Evolutionary conservation across 2,113 vertebrate species (phyloP).

Genomic region (Perca schrenkii): DNA sequence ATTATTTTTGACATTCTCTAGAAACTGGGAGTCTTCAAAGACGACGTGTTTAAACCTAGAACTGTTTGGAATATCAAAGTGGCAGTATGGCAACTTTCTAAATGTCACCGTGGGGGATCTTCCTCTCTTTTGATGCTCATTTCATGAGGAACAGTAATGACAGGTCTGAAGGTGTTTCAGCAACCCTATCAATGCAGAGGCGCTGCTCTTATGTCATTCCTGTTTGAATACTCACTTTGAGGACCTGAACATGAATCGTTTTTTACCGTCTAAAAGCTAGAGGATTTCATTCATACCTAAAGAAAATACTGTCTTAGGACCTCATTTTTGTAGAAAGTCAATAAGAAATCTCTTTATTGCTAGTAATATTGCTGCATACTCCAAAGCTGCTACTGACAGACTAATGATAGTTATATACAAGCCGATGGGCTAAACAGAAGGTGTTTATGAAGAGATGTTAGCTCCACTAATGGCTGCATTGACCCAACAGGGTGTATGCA

Average conservation of each 20-base stretch:
- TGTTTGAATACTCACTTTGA: conserved; percentile 75
- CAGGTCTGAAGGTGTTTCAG: conserved; percentile 72
- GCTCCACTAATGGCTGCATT: conserved; percentile 45
- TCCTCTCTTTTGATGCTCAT: conserved; percentile 76
- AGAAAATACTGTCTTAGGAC: conserved; percentile 38
- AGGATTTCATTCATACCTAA: conserved; percentile 45
- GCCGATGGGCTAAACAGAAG: conserved; percentile 40
- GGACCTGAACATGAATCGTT: conserved; percentile 70
- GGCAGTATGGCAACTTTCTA: conserved; percentile 78
- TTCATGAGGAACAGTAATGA: conserved; percentile 78
- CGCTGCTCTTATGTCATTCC: conserved; percentile 54
- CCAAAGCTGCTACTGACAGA: conserved; percentile 44
- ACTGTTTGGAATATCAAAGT: conserved; percentile 84
- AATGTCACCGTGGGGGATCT: conserved; percentile 81
- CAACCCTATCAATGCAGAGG: conserved; percentile 60
- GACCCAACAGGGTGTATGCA: conserved; percentile 38
- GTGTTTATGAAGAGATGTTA: conserved; percentile 45
- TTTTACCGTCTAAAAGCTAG: conserved; percentile 16
- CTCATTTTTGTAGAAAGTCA: conserved; percentile 39
- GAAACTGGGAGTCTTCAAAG: conserved; percentile 78
- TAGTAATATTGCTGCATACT: conserved; percentile 42
- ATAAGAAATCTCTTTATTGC: conserved; percentile 47
- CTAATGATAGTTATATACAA: conserved; percentile 52
- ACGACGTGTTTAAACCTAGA: conserved; percentile 75
- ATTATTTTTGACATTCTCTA: conserved; percentile 79